Conservation (phyloP, 2,113 vertebrate species). For the Otocyon megalotis region DNA sequence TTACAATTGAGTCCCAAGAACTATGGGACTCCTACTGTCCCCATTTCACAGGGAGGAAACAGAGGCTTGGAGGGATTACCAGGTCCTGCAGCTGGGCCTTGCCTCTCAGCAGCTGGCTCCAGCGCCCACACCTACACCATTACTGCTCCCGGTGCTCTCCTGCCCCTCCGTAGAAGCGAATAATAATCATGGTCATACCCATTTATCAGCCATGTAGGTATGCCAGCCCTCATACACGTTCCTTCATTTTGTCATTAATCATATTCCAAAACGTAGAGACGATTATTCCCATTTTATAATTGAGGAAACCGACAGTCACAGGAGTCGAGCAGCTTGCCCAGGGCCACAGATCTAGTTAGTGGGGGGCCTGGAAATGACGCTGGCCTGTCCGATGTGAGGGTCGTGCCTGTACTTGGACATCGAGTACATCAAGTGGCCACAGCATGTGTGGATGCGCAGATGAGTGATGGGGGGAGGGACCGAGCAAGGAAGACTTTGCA, state of each 20-base stretch:
- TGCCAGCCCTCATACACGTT: accelerated
- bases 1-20: neutral
- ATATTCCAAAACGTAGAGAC: neutral
- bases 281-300: neutral
- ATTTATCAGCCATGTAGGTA: accelerated
- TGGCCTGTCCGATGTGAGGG: neutral
- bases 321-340: neutral
- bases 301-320: neutral
- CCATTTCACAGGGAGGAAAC: neutral
- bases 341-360: neutral
- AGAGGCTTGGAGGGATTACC: neutral
- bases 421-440: accelerated
- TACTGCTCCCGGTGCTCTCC: neutral
- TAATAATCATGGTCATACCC: too few relatives aligned
- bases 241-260: neutral
- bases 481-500: neutral
- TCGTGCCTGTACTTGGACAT: accelerated
- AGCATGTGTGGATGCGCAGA: neutral
- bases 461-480: neutral
- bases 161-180: neutral
- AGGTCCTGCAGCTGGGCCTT: neutral
- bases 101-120: neutral
- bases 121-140: accelerated
- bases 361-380: too few relatives aligned
- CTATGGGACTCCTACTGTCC: neutral